phyloP scores from a whole-genome alignment of 2,888 invertebrate genomes.

The Dinocampus coccinellae region DNA sequence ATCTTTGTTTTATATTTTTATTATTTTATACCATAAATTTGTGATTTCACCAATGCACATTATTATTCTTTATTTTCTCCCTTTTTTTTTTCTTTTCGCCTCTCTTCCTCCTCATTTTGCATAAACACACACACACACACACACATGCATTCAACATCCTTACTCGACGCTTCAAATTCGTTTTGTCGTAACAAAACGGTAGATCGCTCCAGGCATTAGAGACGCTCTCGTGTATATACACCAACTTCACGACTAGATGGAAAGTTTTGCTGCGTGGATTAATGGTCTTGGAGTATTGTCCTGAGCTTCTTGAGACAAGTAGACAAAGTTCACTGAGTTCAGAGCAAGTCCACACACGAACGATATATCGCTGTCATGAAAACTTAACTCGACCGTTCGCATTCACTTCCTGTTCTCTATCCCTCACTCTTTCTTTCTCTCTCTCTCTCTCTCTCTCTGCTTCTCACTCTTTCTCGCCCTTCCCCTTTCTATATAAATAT shows the following conservation, averaged over 20 bases:
- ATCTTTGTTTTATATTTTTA: too few species aligned
- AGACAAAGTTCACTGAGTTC: slow-evolving; percentile 42
- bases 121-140: too few species aligned
- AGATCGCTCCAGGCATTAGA: slow-evolving; percentile 43
- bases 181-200: slow-evolving; percentile 16
- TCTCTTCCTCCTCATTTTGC: too few species aligned
- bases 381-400: slow-evolving; percentile 28
- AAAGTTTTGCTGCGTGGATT: slow-evolving; percentile 45
- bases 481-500: too few species aligned
- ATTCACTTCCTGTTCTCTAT: too few species aligned
- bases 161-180: background rate
- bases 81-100: slow-evolving; percentile 36
- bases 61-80: too few species aligned
- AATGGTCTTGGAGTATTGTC: slow-evolving; percentile 47
- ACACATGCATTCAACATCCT: background rate
- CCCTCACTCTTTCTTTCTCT: too few species aligned
- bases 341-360: slow-evolving; percentile 35
- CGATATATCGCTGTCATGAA: slow-evolving; percentile 42
- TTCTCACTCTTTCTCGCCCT: too few species aligned
- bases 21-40: too few species aligned
- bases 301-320: slow-evolving; percentile 45
- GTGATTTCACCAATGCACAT: too few species aligned
- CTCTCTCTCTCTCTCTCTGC: too few species aligned
- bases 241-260: slow-evolving; percentile 17
- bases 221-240: too few species aligned